These are phyloP conservation scores for Drosophila elegans DNA, from an alignment of 1,140 invertebrate species.

Conservation along the genomic window DNA sequence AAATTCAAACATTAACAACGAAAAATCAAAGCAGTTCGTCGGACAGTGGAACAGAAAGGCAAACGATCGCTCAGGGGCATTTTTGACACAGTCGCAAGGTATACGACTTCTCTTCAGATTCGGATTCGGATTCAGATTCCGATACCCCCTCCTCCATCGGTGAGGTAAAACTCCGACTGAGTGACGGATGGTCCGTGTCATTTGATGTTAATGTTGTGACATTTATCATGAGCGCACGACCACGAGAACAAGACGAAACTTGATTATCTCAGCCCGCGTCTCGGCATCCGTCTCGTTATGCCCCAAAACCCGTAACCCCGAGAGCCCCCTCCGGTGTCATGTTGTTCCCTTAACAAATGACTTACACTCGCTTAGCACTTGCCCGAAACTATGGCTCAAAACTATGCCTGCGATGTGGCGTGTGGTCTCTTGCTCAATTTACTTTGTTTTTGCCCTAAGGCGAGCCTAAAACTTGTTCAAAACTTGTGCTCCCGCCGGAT, in stretches of 20 bases:
- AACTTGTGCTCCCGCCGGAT: slow-evolving; percentile 14
- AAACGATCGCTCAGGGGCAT: slow-evolving; percentile 75
- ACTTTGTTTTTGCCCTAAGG: slow-evolving; percentile 38
- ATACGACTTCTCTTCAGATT: slow-evolving; percentile 20
- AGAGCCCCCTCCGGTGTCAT: slow-evolving; percentile 35
- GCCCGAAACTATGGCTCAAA: slow-evolving; percentile 38
- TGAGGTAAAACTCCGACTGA: slow-evolving; percentile 72
- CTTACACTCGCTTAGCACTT: slow-evolving; percentile 67
- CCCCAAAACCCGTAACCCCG: slow-evolving; percentile 31
- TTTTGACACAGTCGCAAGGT: slow-evolving; percentile 47
- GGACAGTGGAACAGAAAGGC: slow-evolving; percentile 17
- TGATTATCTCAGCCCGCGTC: slow-evolving; percentile 72
- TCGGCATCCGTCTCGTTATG: slow-evolving; percentile 58
- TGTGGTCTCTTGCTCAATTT: slow-evolving; percentile 58
- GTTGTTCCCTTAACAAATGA: slow-evolving; percentile 73
- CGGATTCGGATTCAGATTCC: slow-evolving; percentile 16
- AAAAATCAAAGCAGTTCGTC: slow-evolving; percentile 68
- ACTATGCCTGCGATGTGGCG: slow-evolving; percentile 53
- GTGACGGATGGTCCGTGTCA: slow-evolving; percentile 85
- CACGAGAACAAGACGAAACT: slow-evolving; percentile 81
- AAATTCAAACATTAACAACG: slow-evolving; percentile 47
- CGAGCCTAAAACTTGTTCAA: slow-evolving; percentile 42
- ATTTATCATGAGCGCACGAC: slow-evolving; percentile 84
- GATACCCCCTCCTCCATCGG: not conserved
- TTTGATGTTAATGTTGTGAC: slow-evolving; percentile 85